phyloP scores from a whole-genome alignment of 1,140 invertebrate genomes.

The Ostrea denselamellosa region DNA sequence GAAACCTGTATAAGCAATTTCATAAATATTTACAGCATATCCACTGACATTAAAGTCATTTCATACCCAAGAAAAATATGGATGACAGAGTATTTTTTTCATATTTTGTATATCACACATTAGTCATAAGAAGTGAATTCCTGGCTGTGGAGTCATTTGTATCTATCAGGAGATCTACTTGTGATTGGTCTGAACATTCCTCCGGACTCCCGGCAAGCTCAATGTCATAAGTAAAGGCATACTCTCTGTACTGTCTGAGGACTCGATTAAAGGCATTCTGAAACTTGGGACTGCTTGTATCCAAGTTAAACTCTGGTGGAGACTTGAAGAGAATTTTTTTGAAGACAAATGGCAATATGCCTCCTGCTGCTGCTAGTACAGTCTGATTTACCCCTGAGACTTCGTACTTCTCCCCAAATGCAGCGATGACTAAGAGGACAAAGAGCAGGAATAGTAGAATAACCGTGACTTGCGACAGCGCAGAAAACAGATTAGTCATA shows the following conservation, averaged over 20 bases:
- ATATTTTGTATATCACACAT: not conserved
- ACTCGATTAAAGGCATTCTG: slow-evolving; percentile 35
- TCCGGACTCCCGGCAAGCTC: not conserved
- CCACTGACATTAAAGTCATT: too few species aligned
- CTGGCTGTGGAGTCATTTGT: not conserved
- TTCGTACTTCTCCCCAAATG: slow-evolving; percentile 68
- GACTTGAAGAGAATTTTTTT: slow-evolving; percentile 59
- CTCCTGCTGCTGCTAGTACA: slow-evolving; percentile 65
- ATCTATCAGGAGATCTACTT: not conserved
- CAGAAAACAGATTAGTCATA: slow-evolving; percentile 54
- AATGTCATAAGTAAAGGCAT: not conserved
- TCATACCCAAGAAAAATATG: too few species aligned
- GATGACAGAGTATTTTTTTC: too few species aligned
- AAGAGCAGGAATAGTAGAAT: slow-evolving; percentile 69
- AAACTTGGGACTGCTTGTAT: slow-evolving; percentile 66
- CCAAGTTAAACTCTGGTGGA: slow-evolving; percentile 41
- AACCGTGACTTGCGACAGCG: slow-evolving; percentile 55
- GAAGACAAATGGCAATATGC: slow-evolving; percentile 68
- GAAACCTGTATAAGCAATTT: too few species aligned
- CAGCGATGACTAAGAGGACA: slow-evolving; percentile 65
- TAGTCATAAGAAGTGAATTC: not conserved
- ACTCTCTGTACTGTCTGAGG: not conserved
- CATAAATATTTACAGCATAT: too few species aligned
- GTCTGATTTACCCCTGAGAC: slow-evolving; percentile 68
- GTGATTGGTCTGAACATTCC: not conserved